These are phyloP conservation scores for Glossophaga mutica DNA, from an alignment of 2,797 vertebrate species.

Conservation along the genomic window DNA sequence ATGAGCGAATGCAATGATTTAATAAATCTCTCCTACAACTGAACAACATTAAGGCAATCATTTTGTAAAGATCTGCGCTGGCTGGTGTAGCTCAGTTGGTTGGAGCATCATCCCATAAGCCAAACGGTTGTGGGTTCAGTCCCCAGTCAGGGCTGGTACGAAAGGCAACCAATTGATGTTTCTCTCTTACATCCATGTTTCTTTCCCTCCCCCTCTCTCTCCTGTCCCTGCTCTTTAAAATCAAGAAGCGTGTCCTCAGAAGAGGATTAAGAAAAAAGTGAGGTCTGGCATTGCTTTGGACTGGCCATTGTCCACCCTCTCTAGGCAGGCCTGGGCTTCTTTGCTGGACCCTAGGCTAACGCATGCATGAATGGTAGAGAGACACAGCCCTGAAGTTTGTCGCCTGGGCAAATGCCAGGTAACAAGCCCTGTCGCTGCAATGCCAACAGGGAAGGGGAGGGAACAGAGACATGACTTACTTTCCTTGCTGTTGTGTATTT, in stretches of 20 bases:
- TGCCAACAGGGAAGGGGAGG: neutral
- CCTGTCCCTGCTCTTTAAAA: neutral
- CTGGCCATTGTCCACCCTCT: neutral
- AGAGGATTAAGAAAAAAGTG: neutral
- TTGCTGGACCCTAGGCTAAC: neutral
- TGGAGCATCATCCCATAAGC: too few relatives aligned
- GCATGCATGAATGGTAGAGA: neutral
- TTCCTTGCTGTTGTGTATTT: conserved; percentile 75
- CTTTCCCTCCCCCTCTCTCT: neutral
- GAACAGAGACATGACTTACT: conserved; percentile 71
- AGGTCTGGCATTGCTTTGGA: neutral
- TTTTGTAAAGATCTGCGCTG: neutral
- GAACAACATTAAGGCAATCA: neutral
- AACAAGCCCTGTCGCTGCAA: neutral
- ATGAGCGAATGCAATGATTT: neutral
- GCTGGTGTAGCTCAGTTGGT: too few relatives aligned
- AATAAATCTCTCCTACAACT: neutral
- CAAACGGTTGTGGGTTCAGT: too few relatives aligned
- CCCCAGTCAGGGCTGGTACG: too few relatives aligned
- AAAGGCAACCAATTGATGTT: too few relatives aligned
- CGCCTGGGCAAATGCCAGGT: neutral
- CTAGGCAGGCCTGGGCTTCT: neutral
- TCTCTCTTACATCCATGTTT: too few relatives aligned
- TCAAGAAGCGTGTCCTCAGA: neutral
- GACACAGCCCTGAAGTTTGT: neutral